Evolutionary conservation across 1,140 invertebrate species (phyloP).

Genomic region (Paracyclopina nana): DNA sequence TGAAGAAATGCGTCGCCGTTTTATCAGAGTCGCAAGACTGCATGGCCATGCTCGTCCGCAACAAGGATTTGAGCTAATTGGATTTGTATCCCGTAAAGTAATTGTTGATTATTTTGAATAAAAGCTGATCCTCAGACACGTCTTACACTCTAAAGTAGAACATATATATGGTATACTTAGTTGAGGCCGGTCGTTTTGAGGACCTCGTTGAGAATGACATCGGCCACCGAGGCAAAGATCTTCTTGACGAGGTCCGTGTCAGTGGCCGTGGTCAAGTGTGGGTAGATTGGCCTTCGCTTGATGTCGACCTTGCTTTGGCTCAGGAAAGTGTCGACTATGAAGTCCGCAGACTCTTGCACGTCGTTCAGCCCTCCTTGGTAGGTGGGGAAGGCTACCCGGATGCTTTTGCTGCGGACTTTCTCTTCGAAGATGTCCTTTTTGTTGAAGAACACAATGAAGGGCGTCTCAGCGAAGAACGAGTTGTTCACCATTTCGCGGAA

Average conservation of each 20-base stretch:
- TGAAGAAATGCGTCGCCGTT: no score
- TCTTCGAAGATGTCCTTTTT: constrained; percentile 42
- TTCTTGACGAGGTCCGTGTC: constrained; percentile 1
- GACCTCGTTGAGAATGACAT: neutral
- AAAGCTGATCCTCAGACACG: no score
- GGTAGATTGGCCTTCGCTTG: neutral
- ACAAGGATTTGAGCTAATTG: no score
- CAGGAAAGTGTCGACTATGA: neutral
- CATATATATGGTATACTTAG: no score
- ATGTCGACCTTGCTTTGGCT: neutral
- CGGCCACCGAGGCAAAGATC: neutral
- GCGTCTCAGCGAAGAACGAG: constrained; percentile 42
- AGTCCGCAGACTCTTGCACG: neutral
- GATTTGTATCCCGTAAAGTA: no score
- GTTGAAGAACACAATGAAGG: constrained; percentile 41
- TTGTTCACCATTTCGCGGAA: constrained; percentile 43
- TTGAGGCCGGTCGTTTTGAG: neutral
- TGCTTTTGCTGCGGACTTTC: constrained; percentile 27
- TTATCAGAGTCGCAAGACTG: no score
- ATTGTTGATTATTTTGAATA: no score
- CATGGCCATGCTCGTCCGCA: no score
- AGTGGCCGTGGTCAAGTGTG: constrained; percentile 13
- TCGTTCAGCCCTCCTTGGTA: constrained; percentile 31
- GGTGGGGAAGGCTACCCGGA: constrained; percentile 40
- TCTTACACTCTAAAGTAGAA: no score